Conservation (phyloP, 2,113 vertebrate genomes). For the Mormoops blainvillei region DNA sequence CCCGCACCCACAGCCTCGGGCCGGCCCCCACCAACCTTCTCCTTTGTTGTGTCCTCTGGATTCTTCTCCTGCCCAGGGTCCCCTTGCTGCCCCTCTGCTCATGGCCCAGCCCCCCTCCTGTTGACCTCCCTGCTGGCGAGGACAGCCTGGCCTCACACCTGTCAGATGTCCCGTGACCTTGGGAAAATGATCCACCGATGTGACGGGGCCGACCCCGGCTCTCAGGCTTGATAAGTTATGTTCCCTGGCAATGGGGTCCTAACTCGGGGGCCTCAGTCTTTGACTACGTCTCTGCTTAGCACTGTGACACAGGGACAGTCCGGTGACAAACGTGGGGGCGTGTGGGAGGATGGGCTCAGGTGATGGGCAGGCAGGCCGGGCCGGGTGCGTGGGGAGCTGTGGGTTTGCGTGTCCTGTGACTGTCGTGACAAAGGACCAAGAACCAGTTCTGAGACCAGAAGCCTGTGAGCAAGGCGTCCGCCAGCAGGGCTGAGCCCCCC, state of each 20-base stretch:
- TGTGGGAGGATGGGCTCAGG: fast-evolving
- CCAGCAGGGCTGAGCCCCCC: fast-evolving
- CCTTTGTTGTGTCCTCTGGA: fast-evolving
- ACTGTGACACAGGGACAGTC: fast-evolving
- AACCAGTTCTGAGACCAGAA: too few species aligned
- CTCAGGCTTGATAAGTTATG: fast-evolving
- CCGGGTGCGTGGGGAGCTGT: too few species aligned
- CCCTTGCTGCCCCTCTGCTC: background rate
- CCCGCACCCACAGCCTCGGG: too few species aligned
- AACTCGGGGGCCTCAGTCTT: background rate
- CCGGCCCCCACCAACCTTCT: fast-evolving
- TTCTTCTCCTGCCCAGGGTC: fast-evolving
- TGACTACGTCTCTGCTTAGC: background rate
- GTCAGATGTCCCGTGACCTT: fast-evolving
- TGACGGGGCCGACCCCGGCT: fast-evolving
- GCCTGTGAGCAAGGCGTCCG: fast-evolving
- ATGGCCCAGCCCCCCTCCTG: fast-evolving
- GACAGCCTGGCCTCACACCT: background rate
- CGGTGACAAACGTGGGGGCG: fast-evolving
- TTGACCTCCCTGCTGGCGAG: fast-evolving
- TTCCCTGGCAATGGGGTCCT: fast-evolving
- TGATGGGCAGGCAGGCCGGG: background rate
- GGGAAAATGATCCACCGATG: fast-evolving
- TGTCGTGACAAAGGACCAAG: fast-evolving
- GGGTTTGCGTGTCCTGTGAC: too few species aligned